These are phyloP conservation scores for Andrena flavipes DNA, from an alignment of 2,888 invertebrate species.

Conservation along the genomic window DNA sequence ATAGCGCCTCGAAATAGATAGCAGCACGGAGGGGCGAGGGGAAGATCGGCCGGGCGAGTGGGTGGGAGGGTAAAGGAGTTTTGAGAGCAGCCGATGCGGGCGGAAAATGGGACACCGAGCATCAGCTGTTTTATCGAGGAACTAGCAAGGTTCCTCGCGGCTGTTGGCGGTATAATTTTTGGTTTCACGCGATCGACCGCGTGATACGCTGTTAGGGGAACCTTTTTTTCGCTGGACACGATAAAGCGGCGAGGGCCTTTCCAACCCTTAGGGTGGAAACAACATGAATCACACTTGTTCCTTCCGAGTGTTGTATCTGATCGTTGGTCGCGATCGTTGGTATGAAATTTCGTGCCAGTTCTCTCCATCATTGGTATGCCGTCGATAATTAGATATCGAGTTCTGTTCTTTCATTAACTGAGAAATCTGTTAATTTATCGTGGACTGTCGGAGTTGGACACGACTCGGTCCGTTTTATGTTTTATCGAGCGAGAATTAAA, in stretches of 20 bases:
- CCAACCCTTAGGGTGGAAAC: constrained; percentile 11
- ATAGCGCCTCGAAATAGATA: constrained; percentile 43
- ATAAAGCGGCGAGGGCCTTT: constrained; percentile 22
- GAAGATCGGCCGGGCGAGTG: too few species aligned
- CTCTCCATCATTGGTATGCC: too few species aligned
- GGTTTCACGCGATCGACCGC: background rate
- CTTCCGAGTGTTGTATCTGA: background rate
- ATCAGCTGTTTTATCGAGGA: background rate
- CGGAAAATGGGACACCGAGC: constrained; percentile 6
- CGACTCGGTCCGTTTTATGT: too few species aligned
- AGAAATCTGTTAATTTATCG: too few species aligned
- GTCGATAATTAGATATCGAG: too few species aligned
- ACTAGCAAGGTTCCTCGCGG: background rate
- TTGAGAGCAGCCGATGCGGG: constrained; percentile 28
- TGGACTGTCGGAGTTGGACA: too few species aligned
- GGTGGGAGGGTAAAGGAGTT: background rate
- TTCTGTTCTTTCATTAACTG: too few species aligned
- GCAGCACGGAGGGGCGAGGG: background rate
- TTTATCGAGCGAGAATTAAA: too few species aligned
- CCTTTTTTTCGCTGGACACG: background rate
- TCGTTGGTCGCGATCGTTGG: background rate
- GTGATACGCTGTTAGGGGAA: constrained; percentile 10
- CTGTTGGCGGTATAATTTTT: constrained; percentile 15
- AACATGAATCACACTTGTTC: constrained; percentile 2
- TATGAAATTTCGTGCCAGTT: too few species aligned